A percentile compares a stretch with the other conserved stretches of the same genome.
Evolutionary conservation across 2,888 invertebrate genomes (phyloP).

Genomic region (Brenthis hecate): DNA sequence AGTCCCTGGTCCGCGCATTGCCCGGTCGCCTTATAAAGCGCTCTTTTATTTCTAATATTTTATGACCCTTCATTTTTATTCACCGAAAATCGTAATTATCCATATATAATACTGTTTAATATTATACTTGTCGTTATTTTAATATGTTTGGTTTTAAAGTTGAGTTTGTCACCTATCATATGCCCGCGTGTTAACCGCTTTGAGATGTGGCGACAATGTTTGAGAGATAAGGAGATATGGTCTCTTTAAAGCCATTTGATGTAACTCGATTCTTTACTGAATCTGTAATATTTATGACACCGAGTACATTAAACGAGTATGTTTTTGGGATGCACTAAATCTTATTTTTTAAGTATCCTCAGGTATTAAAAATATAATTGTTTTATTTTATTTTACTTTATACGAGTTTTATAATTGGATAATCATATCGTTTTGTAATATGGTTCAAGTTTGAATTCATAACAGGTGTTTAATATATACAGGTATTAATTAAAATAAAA

Average conservation of each 20-base stretch:
- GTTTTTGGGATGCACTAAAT: constrained; percentile 39
- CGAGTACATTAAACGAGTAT: constrained; percentile 40
- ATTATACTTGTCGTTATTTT: constrained; percentile 77
- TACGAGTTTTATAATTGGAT: constrained; percentile 7
- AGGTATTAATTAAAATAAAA: background rate
- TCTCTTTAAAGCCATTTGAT: constrained; percentile 69
- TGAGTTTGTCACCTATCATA: constrained; percentile 71
- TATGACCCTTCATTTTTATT: constrained; percentile 72
- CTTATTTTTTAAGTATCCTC: constrained; percentile 33
- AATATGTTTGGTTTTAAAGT: constrained; percentile 65
- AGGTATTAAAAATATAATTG: constrained; percentile 14
- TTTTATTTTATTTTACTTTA: constrained; percentile 3
- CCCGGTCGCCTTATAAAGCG: constrained; percentile 65
- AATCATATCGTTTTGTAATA: constrained; percentile 12
- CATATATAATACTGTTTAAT: constrained; percentile 77
- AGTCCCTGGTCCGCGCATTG: constrained; percentile 36
- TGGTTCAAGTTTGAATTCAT: constrained; percentile 2
- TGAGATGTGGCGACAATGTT: constrained; percentile 73
- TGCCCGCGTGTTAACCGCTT: constrained; percentile 55
- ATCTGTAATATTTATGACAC: constrained; percentile 67
- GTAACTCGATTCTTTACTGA: constrained; percentile 70
- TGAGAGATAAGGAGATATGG: constrained; percentile 74
- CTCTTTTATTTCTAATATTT: constrained; percentile 79
- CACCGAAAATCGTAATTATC: constrained; percentile 74
- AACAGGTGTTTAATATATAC: background rate